A percentile compares a stretch with the other conserved stretches of the same genome.
These are phyloP conservation scores for Rhagoletis zephyria DNA, from an alignment of 1,140 invertebrate genomes.

Conservation along the genomic window DNA sequence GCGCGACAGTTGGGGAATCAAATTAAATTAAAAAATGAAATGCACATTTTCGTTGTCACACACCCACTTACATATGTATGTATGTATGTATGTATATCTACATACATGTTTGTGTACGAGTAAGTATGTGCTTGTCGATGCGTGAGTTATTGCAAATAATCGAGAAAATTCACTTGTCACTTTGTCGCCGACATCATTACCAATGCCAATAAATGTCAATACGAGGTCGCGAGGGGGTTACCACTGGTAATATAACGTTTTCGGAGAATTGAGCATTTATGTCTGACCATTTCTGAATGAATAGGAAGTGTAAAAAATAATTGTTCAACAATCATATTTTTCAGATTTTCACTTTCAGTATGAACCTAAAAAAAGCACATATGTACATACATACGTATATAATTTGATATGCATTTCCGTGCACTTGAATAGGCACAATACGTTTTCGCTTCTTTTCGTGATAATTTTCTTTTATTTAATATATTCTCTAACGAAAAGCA, in stretches of 20 bases:
- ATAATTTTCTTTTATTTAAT: too few relatives aligned
- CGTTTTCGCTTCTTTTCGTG: too few relatives aligned
- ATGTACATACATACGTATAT: too few relatives aligned
- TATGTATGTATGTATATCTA: neutral
- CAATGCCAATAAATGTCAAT: constrained; percentile 3
- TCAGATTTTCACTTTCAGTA: too few relatives aligned
- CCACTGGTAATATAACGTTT: neutral
- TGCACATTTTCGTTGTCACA: neutral
- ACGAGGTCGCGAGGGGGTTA: neutral
- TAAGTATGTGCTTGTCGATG: constrained; percentile 52
- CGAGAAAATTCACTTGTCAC: constrained; percentile 72
- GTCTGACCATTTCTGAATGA: too few relatives aligned
- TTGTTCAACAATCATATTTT: too few relatives aligned
- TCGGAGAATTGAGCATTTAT: too few relatives aligned
- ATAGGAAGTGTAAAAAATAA: too few relatives aligned
- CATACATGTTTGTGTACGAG: neutral
- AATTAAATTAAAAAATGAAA: constrained; percentile 32
- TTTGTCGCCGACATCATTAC: constrained; percentile 55
- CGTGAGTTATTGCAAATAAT: constrained; percentile 66
- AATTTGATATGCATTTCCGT: too few relatives aligned
- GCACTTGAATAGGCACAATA: too few relatives aligned
- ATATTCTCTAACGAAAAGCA: too few relatives aligned
- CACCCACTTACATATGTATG: neutral
- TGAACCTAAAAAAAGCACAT: too few relatives aligned
- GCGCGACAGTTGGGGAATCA: constrained; percentile 3